phyloP scores from a whole-genome alignment of 2,888 invertebrate species.

The Abrostola triplasia region DNA sequence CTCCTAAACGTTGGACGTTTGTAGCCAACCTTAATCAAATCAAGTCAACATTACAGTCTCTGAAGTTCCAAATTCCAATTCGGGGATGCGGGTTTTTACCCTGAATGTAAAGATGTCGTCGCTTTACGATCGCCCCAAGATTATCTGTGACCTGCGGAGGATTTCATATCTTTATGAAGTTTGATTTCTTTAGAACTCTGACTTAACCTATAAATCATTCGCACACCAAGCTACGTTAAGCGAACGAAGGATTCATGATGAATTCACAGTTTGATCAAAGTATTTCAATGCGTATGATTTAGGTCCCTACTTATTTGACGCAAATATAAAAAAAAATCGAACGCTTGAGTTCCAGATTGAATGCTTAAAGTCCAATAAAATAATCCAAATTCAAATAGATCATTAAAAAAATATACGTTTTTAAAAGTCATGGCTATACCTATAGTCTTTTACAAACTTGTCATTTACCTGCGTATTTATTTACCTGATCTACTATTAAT shows the following conservation, averaged over 20 bases:
- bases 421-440: too few species aligned
- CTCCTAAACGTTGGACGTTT: slow-evolving; percentile 11
- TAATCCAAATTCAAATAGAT: too few species aligned
- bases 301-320: too few species aligned
- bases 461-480: too few species aligned
- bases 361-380: too few species aligned
- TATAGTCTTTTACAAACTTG: too few species aligned
- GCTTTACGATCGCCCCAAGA: slow-evolving; percentile 33
- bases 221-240: slow-evolving; percentile 14
- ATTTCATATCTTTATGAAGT: slow-evolving; percentile 39
- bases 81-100: slow-evolving; percentile 9
- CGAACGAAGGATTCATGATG: neutral
- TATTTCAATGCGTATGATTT: neutral
- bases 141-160: slow-evolving; percentile 39
- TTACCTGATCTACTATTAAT: too few species aligned
- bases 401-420: too few species aligned
- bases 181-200: slow-evolving; percentile 25
- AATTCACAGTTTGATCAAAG: neutral
- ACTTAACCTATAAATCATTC: slow-evolving; percentile 21
- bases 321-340: too few species aligned
- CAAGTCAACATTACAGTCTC: slow-evolving; percentile 18
- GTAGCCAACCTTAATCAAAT: slow-evolving; percentile 28
- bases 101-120: slow-evolving; percentile 27
- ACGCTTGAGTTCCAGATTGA: too few species aligned
- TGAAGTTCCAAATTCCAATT: slow-evolving; percentile 22